Percentiles rank a stretch among this genome's conserved stretches.
Evolutionary conservation across 2,113 vertebrate genomes (phyloP).

Genomic region (Gobius niger): DNA sequence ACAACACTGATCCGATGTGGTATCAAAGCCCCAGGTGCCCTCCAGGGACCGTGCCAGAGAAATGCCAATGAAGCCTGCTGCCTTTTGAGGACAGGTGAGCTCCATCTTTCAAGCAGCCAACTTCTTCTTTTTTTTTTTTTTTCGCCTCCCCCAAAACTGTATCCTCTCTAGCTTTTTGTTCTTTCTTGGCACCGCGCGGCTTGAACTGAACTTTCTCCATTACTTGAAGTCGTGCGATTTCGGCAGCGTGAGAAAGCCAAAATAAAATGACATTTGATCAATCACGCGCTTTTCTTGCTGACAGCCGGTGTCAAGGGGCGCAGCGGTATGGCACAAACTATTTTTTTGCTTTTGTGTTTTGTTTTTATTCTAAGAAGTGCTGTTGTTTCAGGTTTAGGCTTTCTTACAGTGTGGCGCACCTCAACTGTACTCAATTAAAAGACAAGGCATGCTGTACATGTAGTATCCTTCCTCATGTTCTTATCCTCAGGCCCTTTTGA

Average conservation of each 20-base stretch:
- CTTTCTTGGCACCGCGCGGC: constrained; percentile 20
- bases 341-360: constrained; percentile 4
- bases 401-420: constrained; percentile 15
- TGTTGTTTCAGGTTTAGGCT: constrained; percentile 32
- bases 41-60: constrained; percentile 41
- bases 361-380: constrained; percentile 3
- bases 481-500: too few species aligned
- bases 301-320: constrained; percentile 42
- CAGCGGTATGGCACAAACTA: constrained; percentile 9
- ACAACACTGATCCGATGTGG: constrained; percentile 41
- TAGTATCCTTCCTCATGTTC: too few species aligned
- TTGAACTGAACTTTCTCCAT: constrained; percentile 38
- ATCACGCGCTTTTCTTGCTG: constrained; percentile 33
- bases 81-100: constrained; percentile 59
- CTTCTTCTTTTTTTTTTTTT: not conserved
- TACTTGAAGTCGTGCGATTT: constrained; percentile 37
- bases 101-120: constrained; percentile 37
- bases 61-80: constrained; percentile 53
- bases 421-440: constrained; percentile 28
- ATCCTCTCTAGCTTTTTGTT: constrained; percentile 32
- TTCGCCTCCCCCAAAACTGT: constrained; percentile 12
- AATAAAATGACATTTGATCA: constrained; percentile 52
- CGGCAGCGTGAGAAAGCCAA: constrained; percentile 26
- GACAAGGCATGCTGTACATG: not conserved
- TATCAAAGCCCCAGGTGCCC: not conserved